A percentile compares a stretch with the other conserved stretches of the same genome.
Conservation (phyloP, 2,888 invertebrate species). For the Aelia acuminata region DNA sequence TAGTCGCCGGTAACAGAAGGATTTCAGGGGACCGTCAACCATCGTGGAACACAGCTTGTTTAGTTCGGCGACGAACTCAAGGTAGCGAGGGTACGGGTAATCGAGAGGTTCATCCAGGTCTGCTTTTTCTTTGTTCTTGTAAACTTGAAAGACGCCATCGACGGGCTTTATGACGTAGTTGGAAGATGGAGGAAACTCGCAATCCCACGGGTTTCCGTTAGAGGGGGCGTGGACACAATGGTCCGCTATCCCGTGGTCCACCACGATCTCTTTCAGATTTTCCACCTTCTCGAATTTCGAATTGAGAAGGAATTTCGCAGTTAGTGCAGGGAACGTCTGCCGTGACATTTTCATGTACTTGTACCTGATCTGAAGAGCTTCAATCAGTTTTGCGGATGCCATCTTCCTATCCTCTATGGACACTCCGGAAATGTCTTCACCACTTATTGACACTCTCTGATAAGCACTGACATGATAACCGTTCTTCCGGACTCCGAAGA, state of each 20-base stretch:
- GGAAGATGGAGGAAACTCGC: slow-evolving; percentile 79
- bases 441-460: slow-evolving; percentile 94
- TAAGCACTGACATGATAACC: background rate
- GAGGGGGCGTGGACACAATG: slow-evolving; percentile 84
- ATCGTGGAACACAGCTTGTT: slow-evolving; percentile 94
- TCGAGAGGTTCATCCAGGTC: slow-evolving; percentile 75
- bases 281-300: background rate
- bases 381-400: slow-evolving; percentile 89
- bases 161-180: slow-evolving; percentile 80
- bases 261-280: slow-evolving; percentile 4
- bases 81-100: slow-evolving; percentile 83
- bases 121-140: slow-evolving; percentile 73
- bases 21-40: slow-evolving; percentile 97
- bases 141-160: slow-evolving; percentile 86
- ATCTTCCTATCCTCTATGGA: slow-evolving; percentile 93
- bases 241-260: slow-evolving; percentile 73
- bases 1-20: slow-evolving; percentile 96
- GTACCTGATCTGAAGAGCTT: slow-evolving; percentile 90
- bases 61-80: slow-evolving; percentile 89
- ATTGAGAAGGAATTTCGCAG: slow-evolving; percentile 83
- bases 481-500: slow-evolving; percentile 73
- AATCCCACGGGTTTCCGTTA: slow-evolving; percentile 87
- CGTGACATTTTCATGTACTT: slow-evolving; percentile 93
- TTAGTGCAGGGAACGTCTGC: slow-evolving; percentile 88
- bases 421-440: slow-evolving; percentile 95